phyloP scores from a whole-genome alignment of 2,888 invertebrate species.

The Cryptophagus acutangulus region DNA sequence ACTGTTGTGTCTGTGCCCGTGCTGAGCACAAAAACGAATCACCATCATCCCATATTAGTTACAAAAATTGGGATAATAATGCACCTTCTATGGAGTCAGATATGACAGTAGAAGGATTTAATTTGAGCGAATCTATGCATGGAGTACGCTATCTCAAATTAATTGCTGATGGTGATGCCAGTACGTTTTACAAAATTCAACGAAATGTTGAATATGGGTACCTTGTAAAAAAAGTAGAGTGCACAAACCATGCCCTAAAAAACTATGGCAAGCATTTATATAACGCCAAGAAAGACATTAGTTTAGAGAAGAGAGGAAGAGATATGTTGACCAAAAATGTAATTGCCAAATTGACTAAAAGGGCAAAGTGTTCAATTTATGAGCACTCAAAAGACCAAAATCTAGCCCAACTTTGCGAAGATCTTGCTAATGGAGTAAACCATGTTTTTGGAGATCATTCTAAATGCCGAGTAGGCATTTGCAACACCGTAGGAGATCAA shows the following conservation, averaged over 20 bases:
- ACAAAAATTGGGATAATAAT: slow-evolving; percentile 20
- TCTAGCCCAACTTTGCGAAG: no score
- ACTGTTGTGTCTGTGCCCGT: slow-evolving; percentile 19
- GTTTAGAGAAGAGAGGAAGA: slow-evolving; percentile 8
- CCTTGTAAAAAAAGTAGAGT: slow-evolving; percentile 20
- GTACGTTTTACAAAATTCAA: slow-evolving; percentile 18
- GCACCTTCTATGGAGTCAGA: slow-evolving; percentile 22
- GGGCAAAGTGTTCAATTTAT: no score
- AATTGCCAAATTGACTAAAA: no score
- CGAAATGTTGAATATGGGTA: slow-evolving; percentile 20
- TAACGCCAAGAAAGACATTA: slow-evolving; percentile 18
- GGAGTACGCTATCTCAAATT: slow-evolving; percentile 16
- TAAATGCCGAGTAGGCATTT: no score
- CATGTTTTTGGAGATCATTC: no score
- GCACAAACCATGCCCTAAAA: slow-evolving; percentile 21
- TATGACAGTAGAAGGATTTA: slow-evolving; percentile 22
- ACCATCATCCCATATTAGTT: slow-evolving; percentile 19
- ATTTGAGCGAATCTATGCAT: slow-evolving; percentile 14
- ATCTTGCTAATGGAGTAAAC: no score
- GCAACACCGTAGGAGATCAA: no score
- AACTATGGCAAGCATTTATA: slow-evolving; percentile 22
- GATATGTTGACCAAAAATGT: background rate
- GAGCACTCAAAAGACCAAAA: no score
- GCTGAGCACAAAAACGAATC: slow-evolving; percentile 9
- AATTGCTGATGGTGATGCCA: slow-evolving; percentile 23